A percentile compares a stretch with the other conserved stretches of the same genome.
phyloP scores from a whole-genome alignment of 2,113 vertebrate genomes.

The Callospermophilus lateralis region DNA sequence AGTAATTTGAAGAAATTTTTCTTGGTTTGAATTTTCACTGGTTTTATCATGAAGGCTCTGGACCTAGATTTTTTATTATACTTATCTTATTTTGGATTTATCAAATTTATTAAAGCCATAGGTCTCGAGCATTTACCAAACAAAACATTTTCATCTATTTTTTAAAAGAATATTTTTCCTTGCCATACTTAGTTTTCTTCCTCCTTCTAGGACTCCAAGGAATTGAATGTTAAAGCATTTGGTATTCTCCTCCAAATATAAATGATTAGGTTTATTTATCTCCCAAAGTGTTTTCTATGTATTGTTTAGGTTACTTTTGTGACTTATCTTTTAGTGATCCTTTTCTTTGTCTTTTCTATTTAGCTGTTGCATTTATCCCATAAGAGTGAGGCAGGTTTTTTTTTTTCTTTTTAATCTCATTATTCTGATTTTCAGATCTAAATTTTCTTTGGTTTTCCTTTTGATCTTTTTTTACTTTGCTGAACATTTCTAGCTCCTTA shows the following conservation, averaged over 20 bases:
- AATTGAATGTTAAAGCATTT: background rate
- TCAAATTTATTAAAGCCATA: background rate
- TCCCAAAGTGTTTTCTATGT: background rate
- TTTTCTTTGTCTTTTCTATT: constrained; percentile 19
- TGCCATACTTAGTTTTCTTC: background rate
- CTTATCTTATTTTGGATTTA: background rate
- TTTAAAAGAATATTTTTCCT: background rate
- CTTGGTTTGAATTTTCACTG: background rate
- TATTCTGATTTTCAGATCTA: constrained; percentile 47
- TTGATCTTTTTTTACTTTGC: background rate
- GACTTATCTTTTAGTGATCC: background rate
- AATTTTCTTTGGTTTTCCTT: constrained; percentile 12
- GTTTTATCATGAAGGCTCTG: background rate
- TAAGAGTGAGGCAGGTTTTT: background rate
- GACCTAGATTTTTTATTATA: background rate
- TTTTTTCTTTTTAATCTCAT: background rate
- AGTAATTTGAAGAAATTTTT: constrained; percentile 28
- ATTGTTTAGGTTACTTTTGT: background rate
- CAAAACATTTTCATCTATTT: background rate
- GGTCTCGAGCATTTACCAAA: background rate
- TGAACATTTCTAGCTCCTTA: constrained; percentile 3
- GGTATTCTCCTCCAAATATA: background rate
- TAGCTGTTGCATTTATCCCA: background rate
- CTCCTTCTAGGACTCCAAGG: background rate
- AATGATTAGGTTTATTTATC: background rate